Conservation (phyloP, 92 coral and sea anemone species). For the Umimayanthus kanabou region DNA sequence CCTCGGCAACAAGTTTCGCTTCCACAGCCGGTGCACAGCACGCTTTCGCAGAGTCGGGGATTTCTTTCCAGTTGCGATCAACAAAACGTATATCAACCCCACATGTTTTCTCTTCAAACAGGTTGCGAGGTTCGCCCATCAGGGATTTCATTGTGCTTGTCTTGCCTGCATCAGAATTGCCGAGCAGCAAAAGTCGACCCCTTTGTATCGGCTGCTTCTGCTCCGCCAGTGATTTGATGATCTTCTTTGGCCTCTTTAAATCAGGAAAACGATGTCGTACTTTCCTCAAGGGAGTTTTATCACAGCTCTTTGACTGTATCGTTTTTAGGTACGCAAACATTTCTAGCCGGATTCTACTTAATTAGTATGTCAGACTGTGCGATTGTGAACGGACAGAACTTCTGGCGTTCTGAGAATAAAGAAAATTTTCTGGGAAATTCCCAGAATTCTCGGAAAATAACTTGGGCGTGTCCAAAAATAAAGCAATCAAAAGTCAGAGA, state of each 20-base stretch:
- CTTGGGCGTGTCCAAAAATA: background rate
- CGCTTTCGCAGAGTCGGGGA: background rate
- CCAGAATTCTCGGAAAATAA: background rate
- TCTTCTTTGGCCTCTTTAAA: background rate
- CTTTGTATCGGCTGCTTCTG: background rate
- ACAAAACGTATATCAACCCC: conserved; percentile 6
- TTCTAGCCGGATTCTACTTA: background rate
- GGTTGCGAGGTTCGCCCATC: background rate
- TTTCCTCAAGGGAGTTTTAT: background rate
- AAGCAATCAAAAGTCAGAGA: no score
- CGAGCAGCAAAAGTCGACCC: conserved; percentile 15
- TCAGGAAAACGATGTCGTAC: background rate
- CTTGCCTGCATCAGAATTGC: background rate
- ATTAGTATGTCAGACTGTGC: no score
- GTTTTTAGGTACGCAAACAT: background rate
- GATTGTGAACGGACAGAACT: no score
- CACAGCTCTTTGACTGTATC: background rate
- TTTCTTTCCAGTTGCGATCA: background rate
- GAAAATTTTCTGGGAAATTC: background rate
- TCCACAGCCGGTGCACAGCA: background rate
- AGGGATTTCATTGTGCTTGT: conserved; percentile 21
- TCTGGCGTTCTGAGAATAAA: background rate
- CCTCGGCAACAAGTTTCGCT: conserved; percentile 7
- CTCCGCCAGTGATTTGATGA: background rate
- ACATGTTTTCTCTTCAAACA: background rate